phyloP scores from a whole-genome alignment of 1,140 invertebrate species.

The Pomacea maculata region DNA sequence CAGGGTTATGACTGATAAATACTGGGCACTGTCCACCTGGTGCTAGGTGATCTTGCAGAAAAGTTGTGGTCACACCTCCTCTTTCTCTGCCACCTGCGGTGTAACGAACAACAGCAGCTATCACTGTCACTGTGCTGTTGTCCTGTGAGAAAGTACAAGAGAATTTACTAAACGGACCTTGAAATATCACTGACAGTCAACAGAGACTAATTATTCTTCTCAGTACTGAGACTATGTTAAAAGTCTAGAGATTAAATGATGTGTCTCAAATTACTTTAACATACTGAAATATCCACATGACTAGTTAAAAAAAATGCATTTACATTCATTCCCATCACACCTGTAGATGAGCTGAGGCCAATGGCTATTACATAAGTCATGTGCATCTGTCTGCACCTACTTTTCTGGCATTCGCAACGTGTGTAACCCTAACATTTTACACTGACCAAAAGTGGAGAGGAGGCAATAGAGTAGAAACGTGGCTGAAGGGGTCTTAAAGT shows the following conservation, averaged over 20 bases:
- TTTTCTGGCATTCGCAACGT: too few species aligned
- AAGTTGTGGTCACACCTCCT: constrained; percentile 93
- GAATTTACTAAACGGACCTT: background rate
- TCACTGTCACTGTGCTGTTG: constrained; percentile 38
- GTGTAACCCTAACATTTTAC: background rate
- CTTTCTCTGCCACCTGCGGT: constrained; percentile 76
- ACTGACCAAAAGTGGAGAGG: constrained; percentile 85
- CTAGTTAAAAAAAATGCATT: too few species aligned
- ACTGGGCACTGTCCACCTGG: constrained; percentile 62
- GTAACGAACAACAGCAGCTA: constrained; percentile 47
- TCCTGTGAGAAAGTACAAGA: constrained; percentile 19
- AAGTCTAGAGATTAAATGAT: too few species aligned
- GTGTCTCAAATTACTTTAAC: too few species aligned
- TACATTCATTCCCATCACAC: too few species aligned
- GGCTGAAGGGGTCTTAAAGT: constrained; percentile 76
- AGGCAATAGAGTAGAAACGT: constrained; percentile 98
- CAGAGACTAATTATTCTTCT: too few species aligned
- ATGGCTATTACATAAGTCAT: too few species aligned
- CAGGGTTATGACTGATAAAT: constrained; percentile 80
- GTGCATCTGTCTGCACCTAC: too few species aligned
- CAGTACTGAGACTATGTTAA: too few species aligned
- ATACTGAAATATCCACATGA: too few species aligned
- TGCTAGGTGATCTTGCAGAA: constrained; percentile 77
- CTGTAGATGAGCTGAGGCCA: too few species aligned
- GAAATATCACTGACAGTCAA: too few species aligned